These are phyloP conservation scores for Samia ricini DNA, from an alignment of 1,140 invertebrate species.

Conservation along the genomic window DNA sequence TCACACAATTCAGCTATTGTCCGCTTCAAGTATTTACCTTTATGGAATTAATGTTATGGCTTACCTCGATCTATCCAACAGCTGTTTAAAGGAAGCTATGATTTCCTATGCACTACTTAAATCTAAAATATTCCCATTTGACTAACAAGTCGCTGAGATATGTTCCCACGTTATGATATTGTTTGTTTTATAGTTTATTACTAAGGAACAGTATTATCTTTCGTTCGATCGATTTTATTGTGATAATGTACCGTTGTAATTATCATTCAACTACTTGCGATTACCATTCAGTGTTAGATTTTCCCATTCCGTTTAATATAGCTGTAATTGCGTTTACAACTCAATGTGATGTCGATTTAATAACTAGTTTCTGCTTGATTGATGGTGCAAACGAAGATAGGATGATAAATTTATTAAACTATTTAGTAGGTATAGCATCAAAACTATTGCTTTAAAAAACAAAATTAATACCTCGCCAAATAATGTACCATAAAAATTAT, in stretches of 20 bases:
- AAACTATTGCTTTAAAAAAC: too few relatives aligned
- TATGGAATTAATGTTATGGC: constrained; percentile 60
- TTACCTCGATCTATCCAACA: constrained; percentile 21
- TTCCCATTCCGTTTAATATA: constrained; percentile 33
- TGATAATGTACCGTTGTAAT: constrained; percentile 16
- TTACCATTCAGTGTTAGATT: constrained; percentile 21
- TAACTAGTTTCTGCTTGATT: constrained; percentile 61
- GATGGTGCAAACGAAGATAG: constrained; percentile 53
- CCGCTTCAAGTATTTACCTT: constrained; percentile 59
- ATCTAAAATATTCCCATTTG: constrained; percentile 3
- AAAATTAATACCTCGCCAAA: too few relatives aligned
- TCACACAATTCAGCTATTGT: constrained; percentile 71
- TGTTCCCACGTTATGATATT: not conserved
- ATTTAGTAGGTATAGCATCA: constrained; percentile 51
- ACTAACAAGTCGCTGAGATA: not conserved
- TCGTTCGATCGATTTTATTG: constrained; percentile 13
- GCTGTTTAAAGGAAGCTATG: not conserved
- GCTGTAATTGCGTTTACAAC: constrained; percentile 39
- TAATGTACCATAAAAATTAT: too few relatives aligned
- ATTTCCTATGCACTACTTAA: not conserved
- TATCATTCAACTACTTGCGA: constrained; percentile 12
- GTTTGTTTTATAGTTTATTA: not conserved
- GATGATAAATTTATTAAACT: constrained; percentile 61
- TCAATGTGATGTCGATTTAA: constrained; percentile 45
- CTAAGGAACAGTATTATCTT: not conserved